A percentile compares a stretch with the other conserved stretches of the same genome.
Conservation (phyloP, 2,888 invertebrate genomes). For the Parnassius orleans region DNA sequence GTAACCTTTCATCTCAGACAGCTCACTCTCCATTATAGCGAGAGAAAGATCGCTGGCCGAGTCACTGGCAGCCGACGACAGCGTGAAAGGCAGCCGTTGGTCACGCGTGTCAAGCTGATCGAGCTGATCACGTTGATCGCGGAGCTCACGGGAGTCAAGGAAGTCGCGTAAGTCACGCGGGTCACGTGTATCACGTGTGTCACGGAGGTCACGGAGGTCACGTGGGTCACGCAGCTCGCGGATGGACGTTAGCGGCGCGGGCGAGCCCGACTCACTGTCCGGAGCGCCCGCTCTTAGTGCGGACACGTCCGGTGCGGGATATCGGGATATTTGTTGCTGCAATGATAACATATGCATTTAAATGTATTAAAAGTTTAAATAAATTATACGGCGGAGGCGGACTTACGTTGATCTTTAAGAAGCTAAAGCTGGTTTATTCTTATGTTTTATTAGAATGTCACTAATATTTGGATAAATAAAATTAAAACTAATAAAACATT, state of each 20-base stretch:
- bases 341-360: slow-evolving; percentile 3
- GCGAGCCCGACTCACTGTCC: slow-evolving; percentile 67
- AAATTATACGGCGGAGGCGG: too few relatives aligned
- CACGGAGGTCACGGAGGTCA: slow-evolving; percentile 50
- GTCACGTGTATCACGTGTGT: slow-evolving; percentile 39
- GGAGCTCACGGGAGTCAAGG: slow-evolving; percentile 46
- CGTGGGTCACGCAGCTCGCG: slow-evolving; percentile 7
- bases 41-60: slow-evolving; percentile 93
- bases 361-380: too few relatives aligned
- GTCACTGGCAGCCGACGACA: slow-evolving; percentile 96
- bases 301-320: slow-evolving; percentile 77
- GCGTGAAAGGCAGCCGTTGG: slow-evolving; percentile 84
- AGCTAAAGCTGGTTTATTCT: too few relatives aligned
- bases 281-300: slow-evolving; percentile 60
- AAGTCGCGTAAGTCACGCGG: slow-evolving; percentile 61
- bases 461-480: too few relatives aligned
- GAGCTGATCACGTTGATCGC: slow-evolving; percentile 65
- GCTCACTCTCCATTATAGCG: slow-evolving; percentile 86
- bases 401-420: too few relatives aligned
- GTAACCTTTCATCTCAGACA: slow-evolving; percentile 63
- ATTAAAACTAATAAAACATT: too few relatives aligned
- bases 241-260: slow-evolving; percentile 54
- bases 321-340: slow-evolving; percentile 67
- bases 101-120: slow-evolving; percentile 38
- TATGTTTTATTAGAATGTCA: too few relatives aligned